Evolutionary conservation across 2,797 vertebrate species (phyloP).

Genomic region (Manis crassicaudata): DNA sequence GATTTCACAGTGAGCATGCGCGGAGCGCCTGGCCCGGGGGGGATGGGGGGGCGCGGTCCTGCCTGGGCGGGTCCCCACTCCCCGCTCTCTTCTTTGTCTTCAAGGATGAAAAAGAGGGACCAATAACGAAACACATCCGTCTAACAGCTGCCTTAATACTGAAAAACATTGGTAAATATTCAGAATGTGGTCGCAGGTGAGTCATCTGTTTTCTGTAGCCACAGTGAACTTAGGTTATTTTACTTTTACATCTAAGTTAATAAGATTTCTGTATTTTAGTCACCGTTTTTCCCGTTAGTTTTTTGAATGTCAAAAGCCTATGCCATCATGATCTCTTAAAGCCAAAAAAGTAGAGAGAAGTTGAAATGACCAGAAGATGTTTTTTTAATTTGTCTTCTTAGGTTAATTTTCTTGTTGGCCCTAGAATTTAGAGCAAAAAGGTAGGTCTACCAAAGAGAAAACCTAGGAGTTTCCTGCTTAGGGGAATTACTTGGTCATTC

Average conservation of each 20-base stretch:
- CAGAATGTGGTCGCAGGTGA: slow-evolving; percentile 99
- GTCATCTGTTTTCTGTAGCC: slow-evolving; percentile 73
- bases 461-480: background rate
- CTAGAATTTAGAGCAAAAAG: background rate
- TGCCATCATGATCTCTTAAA: background rate
- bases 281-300: background rate
- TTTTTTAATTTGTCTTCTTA: slow-evolving; percentile 38
- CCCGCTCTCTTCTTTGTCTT: slow-evolving; percentile 51
- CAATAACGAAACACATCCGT: slow-evolving; percentile 99
- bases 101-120: slow-evolving; percentile 99
- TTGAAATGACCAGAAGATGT: slow-evolving; percentile 23
- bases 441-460: background rate
- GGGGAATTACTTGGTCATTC: background rate
- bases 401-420: slow-evolving; percentile 27
- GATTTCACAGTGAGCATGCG: slow-evolving; percentile 96
- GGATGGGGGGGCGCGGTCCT: no score
- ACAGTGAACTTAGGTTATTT: background rate
- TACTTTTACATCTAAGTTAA: background rate
- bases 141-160: slow-evolving; percentile 99
- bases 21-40: no score
- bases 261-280: background rate
- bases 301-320: slow-evolving; percentile 25
- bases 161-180: slow-evolving; percentile 99
- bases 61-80: no score
- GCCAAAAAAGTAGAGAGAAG: background rate